phyloP scores from a whole-genome alignment of 2,888 invertebrate genomes.

The Melanostoma mellinum region DNA sequence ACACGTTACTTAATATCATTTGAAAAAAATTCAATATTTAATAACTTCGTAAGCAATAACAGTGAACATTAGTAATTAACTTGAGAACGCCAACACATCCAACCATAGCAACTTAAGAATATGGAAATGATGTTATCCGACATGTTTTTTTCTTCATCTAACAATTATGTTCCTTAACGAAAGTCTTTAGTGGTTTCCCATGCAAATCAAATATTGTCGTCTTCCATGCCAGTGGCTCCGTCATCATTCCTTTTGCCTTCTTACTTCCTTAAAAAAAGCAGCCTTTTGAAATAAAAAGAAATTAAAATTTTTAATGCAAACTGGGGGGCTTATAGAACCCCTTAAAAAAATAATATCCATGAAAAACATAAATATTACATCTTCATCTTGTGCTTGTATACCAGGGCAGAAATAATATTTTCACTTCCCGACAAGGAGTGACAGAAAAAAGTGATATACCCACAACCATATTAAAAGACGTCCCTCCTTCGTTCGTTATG shows the following conservation, averaged over 20 bases:
- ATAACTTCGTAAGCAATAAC: too few relatives aligned
- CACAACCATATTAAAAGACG: constrained; percentile 51
- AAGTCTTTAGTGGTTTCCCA: constrained; percentile 47
- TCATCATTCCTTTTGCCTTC: not conserved
- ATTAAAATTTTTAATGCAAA: constrained; percentile 62
- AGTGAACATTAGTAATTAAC: constrained; percentile 57
- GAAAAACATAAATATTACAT: constrained; percentile 29
- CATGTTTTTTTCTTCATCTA: constrained; percentile 28
- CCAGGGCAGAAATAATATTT: constrained; percentile 22
- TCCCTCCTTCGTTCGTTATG: constrained; percentile 30
- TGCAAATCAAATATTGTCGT: constrained; percentile 66
- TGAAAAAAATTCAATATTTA: too few relatives aligned
- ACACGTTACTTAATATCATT: too few relatives aligned
- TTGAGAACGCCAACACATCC: constrained; percentile 21
- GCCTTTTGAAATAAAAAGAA: constrained; percentile 59
- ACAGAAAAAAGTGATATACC: constrained; percentile 26
- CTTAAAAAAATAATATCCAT: constrained; percentile 12
- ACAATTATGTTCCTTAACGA: constrained; percentile 17
- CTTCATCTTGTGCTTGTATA: not conserved
- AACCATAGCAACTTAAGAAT: constrained; percentile 45
- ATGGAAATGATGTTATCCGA: constrained; percentile 59
- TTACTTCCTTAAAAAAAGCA: not conserved
- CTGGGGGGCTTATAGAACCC: constrained; percentile 46
- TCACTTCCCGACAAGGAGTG: constrained; percentile 24
- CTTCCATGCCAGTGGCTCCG: constrained; percentile 48